Percentiles rank a stretch among this genome's conserved stretches.
These are phyloP conservation scores for Bicyclus anynana DNA, from an alignment of 1,140 invertebrate species.

Conservation along the genomic window DNA sequence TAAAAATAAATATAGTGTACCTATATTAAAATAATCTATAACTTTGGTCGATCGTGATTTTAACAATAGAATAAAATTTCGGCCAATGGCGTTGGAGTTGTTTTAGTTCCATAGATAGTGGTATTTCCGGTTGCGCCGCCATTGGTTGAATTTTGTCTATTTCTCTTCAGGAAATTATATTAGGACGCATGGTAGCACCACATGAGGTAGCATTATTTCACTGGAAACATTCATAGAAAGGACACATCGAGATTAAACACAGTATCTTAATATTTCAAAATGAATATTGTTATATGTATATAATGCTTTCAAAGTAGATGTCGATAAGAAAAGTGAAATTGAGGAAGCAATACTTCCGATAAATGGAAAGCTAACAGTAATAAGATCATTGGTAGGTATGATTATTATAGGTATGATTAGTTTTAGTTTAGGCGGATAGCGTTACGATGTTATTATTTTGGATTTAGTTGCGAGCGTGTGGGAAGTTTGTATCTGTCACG, in stretches of 20 bases:
- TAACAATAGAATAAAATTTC: no score
- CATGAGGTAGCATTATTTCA: no score
- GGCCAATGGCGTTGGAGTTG: no score
- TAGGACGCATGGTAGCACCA: no score
- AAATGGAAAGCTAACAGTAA: conserved; percentile 20
- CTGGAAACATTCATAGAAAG: neutral
- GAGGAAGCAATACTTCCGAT: conserved; percentile 1
- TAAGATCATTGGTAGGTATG: conserved; percentile 38
- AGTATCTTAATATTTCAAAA: conserved; percentile 31
- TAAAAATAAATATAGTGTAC: no score
- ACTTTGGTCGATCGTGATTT: no score
- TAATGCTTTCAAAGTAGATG: conserved; percentile 58
- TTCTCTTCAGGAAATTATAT: no score
- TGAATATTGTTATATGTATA: conserved; percentile 69
- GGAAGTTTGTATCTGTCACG: conserved; percentile 36
- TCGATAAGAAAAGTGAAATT: neutral
- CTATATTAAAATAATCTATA: no score
- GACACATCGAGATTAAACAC: conserved; percentile 19
- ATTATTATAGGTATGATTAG: conserved; percentile 56
- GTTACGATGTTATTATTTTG: conserved; percentile 57
- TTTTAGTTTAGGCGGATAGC: conserved; percentile 64
- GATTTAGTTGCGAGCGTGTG: conserved; percentile 50
- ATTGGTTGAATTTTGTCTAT: no score
- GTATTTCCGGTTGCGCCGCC: no score
- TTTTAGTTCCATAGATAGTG: no score